These are phyloP conservation scores for Aramus guarauna DNA, from an alignment of 2,113 vertebrate species.

Conservation along the genomic window DNA sequence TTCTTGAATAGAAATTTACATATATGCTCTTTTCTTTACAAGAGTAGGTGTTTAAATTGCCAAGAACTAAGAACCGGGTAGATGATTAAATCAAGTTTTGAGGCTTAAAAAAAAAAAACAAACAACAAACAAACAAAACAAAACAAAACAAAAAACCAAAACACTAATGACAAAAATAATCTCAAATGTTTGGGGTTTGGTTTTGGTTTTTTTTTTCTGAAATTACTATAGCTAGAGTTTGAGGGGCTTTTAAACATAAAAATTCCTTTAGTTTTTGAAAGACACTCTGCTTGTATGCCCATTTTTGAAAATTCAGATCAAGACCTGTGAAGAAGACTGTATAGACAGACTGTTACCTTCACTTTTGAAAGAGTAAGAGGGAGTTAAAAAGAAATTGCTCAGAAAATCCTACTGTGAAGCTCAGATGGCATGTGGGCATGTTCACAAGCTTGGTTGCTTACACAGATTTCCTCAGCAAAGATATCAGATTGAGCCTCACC, in stretches of 20 bases:
- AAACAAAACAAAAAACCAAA: too few relatives aligned
- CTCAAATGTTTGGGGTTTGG: neutral
- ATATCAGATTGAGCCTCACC: neutral
- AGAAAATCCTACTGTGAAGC: neutral
- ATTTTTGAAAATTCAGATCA: neutral
- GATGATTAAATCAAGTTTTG: neutral
- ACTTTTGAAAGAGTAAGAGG: neutral
- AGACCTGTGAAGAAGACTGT: neutral
- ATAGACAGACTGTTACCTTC: neutral
- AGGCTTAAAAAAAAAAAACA: neutral
- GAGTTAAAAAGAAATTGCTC: neutral
- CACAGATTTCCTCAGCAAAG: neutral
- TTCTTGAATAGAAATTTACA: neutral
- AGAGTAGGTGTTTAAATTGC: neutral
- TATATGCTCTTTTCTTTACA: neutral
- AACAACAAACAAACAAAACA: too few relatives aligned
- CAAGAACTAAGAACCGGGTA: neutral
- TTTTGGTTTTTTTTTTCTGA: neutral
- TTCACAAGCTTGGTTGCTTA: neutral
- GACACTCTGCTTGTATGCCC: neutral
- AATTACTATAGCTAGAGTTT: neutral
- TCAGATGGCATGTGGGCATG: neutral
- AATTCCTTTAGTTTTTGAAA: neutral
- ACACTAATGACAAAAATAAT: neutral
- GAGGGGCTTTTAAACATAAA: neutral